Conservation (phyloP, 2,888 invertebrate species). For the Podotricha telesiphe region DNA sequence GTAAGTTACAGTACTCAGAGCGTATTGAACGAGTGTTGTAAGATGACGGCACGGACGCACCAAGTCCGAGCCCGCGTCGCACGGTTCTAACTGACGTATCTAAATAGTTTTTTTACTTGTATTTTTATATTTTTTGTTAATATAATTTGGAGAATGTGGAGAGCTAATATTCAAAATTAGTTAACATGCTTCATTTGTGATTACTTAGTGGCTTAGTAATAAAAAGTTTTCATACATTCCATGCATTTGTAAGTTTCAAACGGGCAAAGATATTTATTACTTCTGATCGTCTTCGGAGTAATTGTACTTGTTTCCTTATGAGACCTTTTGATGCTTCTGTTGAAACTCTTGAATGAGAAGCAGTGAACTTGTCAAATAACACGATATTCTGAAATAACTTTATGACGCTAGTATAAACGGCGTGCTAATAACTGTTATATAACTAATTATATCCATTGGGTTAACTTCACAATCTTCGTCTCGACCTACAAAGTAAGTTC, state of each 20-base stretch:
- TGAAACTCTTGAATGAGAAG: background rate
- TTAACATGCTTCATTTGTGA: no score
- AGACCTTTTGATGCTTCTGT: background rate
- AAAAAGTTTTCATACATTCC: no score
- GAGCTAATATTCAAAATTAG: no score
- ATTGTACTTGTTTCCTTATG: background rate
- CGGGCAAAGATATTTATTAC: background rate
- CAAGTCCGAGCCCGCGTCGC: no score
- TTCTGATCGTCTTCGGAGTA: background rate
- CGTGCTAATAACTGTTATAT: background rate
- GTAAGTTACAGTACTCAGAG: no score
- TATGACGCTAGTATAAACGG: background rate
- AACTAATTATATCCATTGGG: conserved; percentile 11
- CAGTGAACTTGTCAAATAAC: background rate
- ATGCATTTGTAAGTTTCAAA: background rate
- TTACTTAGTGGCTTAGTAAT: no score
- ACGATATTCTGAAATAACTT: background rate
- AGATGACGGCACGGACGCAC: no score
- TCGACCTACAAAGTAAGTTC: conserved; percentile 15
- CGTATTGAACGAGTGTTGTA: no score
- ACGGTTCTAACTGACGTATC: no score
- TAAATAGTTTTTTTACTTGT: no score
- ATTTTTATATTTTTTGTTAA: no score
- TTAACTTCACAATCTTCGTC: background rate
- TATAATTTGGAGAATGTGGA: no score